Percentiles rank a stretch among this genome's conserved stretches.
Evolutionary conservation across 2,113 vertebrate genomes (phyloP).

Genomic region (Pagrus major): DNA sequence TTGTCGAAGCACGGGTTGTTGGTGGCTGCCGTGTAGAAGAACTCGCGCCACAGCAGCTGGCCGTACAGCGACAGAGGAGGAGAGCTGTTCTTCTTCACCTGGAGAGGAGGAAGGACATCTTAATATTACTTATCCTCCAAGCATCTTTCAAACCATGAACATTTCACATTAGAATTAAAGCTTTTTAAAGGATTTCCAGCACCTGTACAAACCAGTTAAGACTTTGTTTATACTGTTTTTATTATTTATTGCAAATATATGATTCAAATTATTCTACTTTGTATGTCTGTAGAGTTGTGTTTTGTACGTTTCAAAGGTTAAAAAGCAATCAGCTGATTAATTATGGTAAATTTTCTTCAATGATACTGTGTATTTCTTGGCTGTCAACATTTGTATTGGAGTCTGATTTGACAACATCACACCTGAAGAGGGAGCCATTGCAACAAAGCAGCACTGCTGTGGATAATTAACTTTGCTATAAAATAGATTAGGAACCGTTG

Average conservation of each 20-base stretch:
- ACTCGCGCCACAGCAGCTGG: slow-evolving; percentile 97
- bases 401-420: background rate
- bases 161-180: too few species aligned
- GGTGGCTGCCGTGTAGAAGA: slow-evolving; percentile 98
- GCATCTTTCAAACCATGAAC: too few species aligned
- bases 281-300: too few species aligned
- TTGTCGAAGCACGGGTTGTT: slow-evolving; percentile 99
- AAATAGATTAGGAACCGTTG: background rate
- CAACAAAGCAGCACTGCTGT: background rate
- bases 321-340: background rate
- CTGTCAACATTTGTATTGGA: background rate
- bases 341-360: background rate
- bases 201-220: too few species aligned
- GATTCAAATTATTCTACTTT: too few species aligned
- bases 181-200: too few species aligned
- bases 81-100: slow-evolving; percentile 99
- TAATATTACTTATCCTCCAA: background rate
- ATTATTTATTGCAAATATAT: too few species aligned
- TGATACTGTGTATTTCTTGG: background rate
- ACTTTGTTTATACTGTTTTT: too few species aligned
- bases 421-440: background rate
- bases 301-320: too few species aligned
- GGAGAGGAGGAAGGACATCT: background rate
- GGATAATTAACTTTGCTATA: background rate
- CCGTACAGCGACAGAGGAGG: slow-evolving; percentile 98